These are phyloP conservation scores for Hapalemur alaotrensis DNA, from an alignment of 2,797 vertebrate species.

Conservation along the genomic window DNA sequence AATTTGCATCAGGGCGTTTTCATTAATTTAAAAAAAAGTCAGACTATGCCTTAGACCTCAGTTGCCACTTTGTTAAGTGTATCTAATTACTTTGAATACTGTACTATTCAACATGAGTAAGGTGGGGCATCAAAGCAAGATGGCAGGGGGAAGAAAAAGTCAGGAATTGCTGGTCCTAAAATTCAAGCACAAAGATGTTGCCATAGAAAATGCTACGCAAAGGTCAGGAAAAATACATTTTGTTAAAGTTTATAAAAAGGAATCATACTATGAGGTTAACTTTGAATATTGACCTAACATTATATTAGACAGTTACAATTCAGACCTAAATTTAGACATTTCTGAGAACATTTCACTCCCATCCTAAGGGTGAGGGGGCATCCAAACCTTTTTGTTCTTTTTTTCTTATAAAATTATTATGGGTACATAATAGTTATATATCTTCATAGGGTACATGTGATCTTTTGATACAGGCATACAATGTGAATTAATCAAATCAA, in stretches of 20 bases:
- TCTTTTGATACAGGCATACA: not conserved
- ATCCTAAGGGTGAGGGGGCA: not conserved
- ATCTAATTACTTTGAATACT: not conserved
- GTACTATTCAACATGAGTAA: not conserved
- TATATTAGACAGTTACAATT: not conserved
- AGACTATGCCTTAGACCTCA: not conserved
- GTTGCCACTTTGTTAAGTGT: not conserved
- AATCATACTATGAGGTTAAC: not conserved
- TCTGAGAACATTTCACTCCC: not conserved
- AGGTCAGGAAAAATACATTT: not conserved
- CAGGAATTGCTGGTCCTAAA: not conserved
- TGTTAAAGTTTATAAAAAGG: not conserved
- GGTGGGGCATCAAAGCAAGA: not conserved
- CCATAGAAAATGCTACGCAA: not conserved
- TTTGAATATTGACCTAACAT: not conserved
- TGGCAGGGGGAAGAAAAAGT: not conserved
- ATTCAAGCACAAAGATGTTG: not conserved
- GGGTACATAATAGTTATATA: not conserved
- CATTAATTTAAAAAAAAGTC: not conserved
- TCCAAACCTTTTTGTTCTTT: not conserved
- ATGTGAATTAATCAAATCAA: not conserved
- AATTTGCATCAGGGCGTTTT: not conserved
- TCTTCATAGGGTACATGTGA: not conserved
- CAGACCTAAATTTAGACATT: not conserved
- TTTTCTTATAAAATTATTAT: not conserved